A percentile compares a stretch with the other conserved stretches of the same genome.
phyloP scores from a whole-genome alignment of 2,888 invertebrate genomes.

The Brenthis hecate region DNA sequence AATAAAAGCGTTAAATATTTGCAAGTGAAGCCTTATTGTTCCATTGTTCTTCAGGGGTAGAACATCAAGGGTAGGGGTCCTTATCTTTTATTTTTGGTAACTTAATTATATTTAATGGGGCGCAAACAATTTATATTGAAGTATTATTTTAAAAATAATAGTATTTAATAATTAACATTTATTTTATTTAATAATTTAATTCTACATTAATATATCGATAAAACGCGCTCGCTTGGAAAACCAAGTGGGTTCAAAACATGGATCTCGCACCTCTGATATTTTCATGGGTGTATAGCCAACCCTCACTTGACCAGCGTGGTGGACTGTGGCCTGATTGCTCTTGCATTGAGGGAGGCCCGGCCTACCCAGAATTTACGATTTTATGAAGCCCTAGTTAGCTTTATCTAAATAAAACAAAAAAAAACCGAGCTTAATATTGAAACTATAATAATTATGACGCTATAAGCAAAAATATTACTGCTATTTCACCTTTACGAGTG shows the following conservation, averaged over 20 bases:
- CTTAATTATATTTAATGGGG: not conserved
- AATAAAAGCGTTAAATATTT: constrained; percentile 16
- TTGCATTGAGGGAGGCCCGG: too few relatives aligned
- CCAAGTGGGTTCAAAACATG: too few relatives aligned
- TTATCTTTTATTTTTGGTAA: constrained; percentile 14
- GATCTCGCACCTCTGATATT: too few relatives aligned
- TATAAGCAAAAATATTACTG: constrained; percentile 4
- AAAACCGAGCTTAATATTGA: not conserved
- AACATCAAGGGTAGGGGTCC: not conserved
- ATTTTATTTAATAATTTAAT: too few relatives aligned
- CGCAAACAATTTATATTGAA: not conserved
- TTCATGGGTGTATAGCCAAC: too few relatives aligned
- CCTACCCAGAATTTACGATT: too few relatives aligned
- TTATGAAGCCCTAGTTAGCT: not conserved
- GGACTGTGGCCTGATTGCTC: too few relatives aligned
- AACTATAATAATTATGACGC: not conserved
- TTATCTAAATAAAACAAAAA: not conserved
- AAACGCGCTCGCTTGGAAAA: too few relatives aligned
- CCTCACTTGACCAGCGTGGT: too few relatives aligned
- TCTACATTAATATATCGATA: too few relatives aligned
- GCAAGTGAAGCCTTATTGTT: constrained; percentile 14
- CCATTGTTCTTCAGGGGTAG: constrained; percentile 6
- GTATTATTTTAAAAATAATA: too few relatives aligned
- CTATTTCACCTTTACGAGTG: not conserved
- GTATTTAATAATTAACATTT: too few relatives aligned